Evolutionary conservation across 2,797 vertebrate genomes (phyloP).

Genomic region (Tiaroga cobitis): DNA sequence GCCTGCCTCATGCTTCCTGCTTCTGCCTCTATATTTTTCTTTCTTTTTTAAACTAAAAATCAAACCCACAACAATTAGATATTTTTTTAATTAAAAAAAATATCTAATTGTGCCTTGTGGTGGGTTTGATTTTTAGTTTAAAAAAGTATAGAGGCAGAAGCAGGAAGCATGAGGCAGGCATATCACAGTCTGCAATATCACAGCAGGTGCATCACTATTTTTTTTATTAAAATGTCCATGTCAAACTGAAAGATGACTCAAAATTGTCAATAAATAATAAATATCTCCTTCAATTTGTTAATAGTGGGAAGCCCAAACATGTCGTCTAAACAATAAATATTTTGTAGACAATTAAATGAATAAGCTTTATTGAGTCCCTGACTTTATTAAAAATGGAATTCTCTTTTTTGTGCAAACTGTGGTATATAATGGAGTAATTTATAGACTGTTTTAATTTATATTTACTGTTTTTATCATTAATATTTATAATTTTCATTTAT

Average conservation of each 20-base stretch:
- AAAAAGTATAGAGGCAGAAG: too few species aligned
- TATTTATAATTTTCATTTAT: background rate
- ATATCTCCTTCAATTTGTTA: background rate
- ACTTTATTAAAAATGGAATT: background rate
- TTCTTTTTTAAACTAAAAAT: background rate
- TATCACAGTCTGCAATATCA: too few species aligned
- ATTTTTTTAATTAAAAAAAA: background rate
- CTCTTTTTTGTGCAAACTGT: background rate
- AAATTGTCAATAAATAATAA: background rate
- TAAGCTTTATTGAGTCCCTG: background rate
- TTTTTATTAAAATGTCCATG: background rate
- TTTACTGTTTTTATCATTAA: background rate
- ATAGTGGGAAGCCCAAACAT: background rate
- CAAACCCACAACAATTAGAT: background rate
- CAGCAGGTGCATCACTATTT: too few species aligned
- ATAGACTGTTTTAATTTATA: background rate
- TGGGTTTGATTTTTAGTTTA: too few species aligned
- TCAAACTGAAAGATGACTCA: background rate
- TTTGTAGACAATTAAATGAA: background rate
- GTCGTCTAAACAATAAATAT: background rate
- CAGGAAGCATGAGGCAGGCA: too few species aligned
- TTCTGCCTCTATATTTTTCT: constrained; percentile 3
- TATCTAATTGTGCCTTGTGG: too few species aligned
- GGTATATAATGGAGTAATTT: background rate
- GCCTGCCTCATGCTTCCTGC: constrained; percentile 57